Conservation (phyloP, 2,888 invertebrate genomes). For the Parnassius apollo region DNA sequence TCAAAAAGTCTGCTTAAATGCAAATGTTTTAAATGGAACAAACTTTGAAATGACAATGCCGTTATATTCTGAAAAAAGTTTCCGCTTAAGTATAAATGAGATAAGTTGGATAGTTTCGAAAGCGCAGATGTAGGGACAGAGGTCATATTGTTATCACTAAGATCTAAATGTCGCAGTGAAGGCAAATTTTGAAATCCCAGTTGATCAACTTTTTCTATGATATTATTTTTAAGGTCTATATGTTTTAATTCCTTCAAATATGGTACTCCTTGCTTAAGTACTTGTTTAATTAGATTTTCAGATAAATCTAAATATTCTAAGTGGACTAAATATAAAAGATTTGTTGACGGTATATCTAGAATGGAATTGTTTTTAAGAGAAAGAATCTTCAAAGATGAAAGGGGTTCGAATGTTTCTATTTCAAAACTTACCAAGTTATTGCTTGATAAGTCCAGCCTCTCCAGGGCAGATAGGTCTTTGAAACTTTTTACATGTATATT, state of each 20-base stretch:
- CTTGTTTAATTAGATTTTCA: slow-evolving; percentile 88
- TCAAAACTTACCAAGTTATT: slow-evolving; percentile 89
- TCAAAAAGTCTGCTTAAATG: slow-evolving; percentile 86
- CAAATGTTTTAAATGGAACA: slow-evolving; percentile 89
- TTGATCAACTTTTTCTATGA: slow-evolving; percentile 86
- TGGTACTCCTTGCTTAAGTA: slow-evolving; percentile 87
- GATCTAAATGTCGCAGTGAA: slow-evolving; percentile 86
- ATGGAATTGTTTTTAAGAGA: slow-evolving; percentile 90
- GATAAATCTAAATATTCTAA: slow-evolving; percentile 88
- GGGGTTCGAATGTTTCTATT: slow-evolving; percentile 85
- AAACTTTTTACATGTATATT: slow-evolving; percentile 88
- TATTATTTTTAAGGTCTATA: slow-evolving; percentile 88
- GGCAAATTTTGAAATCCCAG: slow-evolving; percentile 88
- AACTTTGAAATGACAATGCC: slow-evolving; percentile 90
- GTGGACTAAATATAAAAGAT: slow-evolving; percentile 83
- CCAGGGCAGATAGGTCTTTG: slow-evolving; percentile 86
- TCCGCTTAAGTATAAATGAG: slow-evolving; percentile 88
- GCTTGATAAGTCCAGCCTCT: slow-evolving; percentile 87
- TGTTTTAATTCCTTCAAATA: slow-evolving; percentile 85
- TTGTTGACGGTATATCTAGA: slow-evolving; percentile 87
- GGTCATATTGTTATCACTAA: slow-evolving; percentile 91
- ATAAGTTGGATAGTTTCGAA: slow-evolving; percentile 88
- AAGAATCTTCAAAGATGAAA: slow-evolving; percentile 85
- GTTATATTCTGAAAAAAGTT: slow-evolving; percentile 88
- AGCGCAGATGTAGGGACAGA: slow-evolving; percentile 88